Percentiles rank a stretch among this genome's conserved stretches.
phyloP scores from a whole-genome alignment of 2,888 invertebrate species.

The Nomada ferruginata region DNA sequence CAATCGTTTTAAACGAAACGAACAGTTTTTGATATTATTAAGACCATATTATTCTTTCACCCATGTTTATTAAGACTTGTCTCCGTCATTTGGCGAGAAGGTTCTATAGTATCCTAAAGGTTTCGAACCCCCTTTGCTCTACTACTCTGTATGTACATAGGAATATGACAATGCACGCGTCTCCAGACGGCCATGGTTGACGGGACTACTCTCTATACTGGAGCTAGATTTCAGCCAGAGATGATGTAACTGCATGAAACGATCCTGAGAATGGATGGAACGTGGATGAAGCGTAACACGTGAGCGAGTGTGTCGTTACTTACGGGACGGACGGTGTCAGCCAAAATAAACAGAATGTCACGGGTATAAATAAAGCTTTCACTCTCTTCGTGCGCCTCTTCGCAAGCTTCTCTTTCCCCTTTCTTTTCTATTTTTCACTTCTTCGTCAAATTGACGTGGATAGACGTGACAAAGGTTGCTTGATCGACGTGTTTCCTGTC shows the following conservation, averaged over 20 bases:
- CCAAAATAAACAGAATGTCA: conserved; percentile 83
- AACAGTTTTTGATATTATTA: too few species aligned
- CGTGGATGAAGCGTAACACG: conserved; percentile 50
- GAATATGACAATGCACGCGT: background rate
- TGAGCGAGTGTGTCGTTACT: conserved; percentile 60
- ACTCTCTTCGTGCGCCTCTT: conserved; percentile 61
- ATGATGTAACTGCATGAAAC: conserved; percentile 42
- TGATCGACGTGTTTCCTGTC: conserved; percentile 65
- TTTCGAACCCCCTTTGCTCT: too few species aligned
- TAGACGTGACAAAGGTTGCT: conserved; percentile 44
- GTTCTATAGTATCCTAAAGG: too few species aligned
- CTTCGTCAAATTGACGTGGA: conserved; percentile 43
- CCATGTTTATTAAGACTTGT: too few species aligned
- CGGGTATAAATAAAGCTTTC: conserved; percentile 82
- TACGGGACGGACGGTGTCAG: conserved; percentile 71
- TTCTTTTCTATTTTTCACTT: conserved; percentile 16
- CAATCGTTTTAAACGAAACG: too few species aligned
- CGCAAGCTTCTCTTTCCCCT: conserved; percentile 34
- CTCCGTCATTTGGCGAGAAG: too few species aligned
- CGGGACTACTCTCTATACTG: conserved; percentile 19
- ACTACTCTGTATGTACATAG: background rate
- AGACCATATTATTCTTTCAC: too few species aligned
- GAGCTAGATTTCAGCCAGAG: conserved; percentile 2
- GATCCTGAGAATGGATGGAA: conserved; percentile 57
- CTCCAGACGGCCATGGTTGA: background rate